These are phyloP conservation scores for Rafetus swinhoei DNA, from an alignment of 2,113 vertebrate species.

Conservation along the genomic window DNA sequence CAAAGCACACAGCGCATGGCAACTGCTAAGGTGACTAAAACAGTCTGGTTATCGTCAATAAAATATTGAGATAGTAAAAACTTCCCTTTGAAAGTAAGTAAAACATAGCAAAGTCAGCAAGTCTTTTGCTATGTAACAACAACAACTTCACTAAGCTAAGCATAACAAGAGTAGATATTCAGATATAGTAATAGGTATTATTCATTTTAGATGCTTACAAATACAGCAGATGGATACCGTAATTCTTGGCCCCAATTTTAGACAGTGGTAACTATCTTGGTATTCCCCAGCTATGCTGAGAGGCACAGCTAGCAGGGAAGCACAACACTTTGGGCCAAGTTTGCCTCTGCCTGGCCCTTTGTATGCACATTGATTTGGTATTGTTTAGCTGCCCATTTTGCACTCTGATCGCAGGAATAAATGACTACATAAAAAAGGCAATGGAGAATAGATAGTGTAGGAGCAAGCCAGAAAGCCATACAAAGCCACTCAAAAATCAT, in stretches of 20 bases:
- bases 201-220: neutral
- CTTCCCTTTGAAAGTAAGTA: neutral
- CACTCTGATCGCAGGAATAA: neutral
- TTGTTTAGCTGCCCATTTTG: neutral
- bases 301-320: neutral
- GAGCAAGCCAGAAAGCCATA: neutral
- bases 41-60: neutral
- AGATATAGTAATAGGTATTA: neutral
- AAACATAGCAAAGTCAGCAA: neutral
- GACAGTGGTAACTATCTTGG: neutral
- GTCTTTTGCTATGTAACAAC: neutral
- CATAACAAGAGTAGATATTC: neutral
- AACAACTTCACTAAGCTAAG: neutral
- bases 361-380: neutral
- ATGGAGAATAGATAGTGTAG: neutral
- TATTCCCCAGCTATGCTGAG: neutral
- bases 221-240: neutral
- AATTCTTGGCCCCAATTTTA: neutral
- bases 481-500: neutral
- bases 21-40: neutral
- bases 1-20: neutral
- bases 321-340: neutral
- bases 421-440: neutral
- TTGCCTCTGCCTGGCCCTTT: neutral
- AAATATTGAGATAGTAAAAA: neutral